These are phyloP conservation scores for Halcyon smyrnensis DNA, from an alignment of 2,797 vertebrate genomes.

Conservation along the genomic window DNA sequence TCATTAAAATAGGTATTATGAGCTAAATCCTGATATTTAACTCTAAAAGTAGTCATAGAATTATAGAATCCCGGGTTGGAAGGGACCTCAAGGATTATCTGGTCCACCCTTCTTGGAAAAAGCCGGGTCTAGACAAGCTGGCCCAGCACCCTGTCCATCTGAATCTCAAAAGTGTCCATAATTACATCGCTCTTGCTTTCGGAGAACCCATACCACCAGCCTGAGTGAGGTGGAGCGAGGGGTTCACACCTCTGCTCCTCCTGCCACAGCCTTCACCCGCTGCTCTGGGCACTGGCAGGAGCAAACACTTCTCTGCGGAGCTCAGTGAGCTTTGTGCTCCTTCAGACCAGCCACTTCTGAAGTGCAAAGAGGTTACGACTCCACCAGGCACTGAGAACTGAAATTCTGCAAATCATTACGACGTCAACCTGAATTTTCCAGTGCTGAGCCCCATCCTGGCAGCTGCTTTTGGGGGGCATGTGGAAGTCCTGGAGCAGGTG, in stretches of 20 bases:
- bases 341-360: not conserved
- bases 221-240: rapidly evolving
- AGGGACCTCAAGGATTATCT: no score
- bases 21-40: not conserved
- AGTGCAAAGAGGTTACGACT: not conserved
- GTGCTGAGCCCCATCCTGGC: not conserved
- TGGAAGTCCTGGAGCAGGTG: not conserved
- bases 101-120: no score
- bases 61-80: no score
- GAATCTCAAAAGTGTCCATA: no score
- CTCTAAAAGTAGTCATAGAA: not conserved
- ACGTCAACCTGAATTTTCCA: not conserved
- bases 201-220: not conserved
- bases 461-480: not conserved
- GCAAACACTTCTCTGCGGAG: rapidly evolving
- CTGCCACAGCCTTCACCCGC: rapidly evolving
- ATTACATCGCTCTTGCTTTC: not conserved
- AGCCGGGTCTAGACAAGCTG: no score
- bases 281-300: not conserved
- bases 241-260: rapidly evolving
- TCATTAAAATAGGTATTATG: not conserved
- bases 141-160: no score
- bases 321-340: no score
- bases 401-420: not conserved
- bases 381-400: not conserved